Conservation (phyloP, 2,797 vertebrate genomes). For the Siniperca undulata region DNA sequence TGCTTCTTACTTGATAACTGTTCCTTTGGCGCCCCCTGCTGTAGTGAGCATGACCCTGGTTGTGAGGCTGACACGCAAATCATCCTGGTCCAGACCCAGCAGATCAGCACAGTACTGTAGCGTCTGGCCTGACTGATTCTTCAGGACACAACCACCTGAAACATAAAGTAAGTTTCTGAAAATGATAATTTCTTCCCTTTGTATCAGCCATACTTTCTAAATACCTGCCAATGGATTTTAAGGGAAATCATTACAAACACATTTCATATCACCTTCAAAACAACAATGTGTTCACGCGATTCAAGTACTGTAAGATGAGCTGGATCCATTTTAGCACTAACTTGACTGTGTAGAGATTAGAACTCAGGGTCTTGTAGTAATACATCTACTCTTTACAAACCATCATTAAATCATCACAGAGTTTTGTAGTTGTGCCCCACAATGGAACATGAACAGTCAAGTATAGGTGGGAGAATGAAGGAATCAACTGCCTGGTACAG, state of each 20-base stretch:
- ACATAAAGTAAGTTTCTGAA: conserved; percentile 28
- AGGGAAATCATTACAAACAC: too few species aligned
- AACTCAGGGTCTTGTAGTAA: background rate
- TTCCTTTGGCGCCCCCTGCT: conserved; percentile 99
- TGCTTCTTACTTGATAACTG: conserved; percentile 96
- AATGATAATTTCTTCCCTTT: background rate
- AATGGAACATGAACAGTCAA: background rate
- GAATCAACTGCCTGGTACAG: background rate
- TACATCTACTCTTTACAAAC: background rate
- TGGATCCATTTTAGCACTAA: too few species aligned
- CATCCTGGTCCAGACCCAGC: conserved; percentile 94
- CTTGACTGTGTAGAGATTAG: background rate
- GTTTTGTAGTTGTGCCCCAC: background rate
- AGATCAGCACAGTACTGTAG: conserved; percentile 92
- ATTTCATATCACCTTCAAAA: too few species aligned
- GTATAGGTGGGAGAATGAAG: background rate
- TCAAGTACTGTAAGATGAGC: too few species aligned
- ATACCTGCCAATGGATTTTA: background rate
- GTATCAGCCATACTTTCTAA: background rate
- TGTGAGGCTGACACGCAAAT: conserved; percentile 94
- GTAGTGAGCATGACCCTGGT: conserved; percentile 98
- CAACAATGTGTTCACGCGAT: too few species aligned
- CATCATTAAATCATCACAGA: background rate
- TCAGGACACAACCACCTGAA: conserved; percentile 93
- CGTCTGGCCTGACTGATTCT: conserved; percentile 89